Base-by-base conservation (phyloP, 2,797 vertebrate genomes). In the Melanotaenia pygmaea region DNA sequence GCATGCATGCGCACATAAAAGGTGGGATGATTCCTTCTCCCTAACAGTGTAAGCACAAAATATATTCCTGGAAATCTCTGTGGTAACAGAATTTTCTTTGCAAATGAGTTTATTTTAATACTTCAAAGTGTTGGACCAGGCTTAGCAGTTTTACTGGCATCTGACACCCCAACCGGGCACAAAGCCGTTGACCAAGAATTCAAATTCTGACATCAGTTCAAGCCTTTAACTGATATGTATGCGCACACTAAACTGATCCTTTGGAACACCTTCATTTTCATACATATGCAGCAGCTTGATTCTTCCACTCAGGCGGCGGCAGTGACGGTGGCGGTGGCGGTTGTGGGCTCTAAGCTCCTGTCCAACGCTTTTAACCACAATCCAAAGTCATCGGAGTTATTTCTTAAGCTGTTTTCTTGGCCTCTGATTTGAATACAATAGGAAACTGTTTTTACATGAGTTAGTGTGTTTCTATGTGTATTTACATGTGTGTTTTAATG, bases 221-320 rank as follows among this genome's bases (percentile, higher is more conserved):
- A 74, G 32, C 56, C 24, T 59, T 61, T 35, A 59, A 50, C 81
- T 68, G 64, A 84, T 63, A 83, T 86, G 81, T 69, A 89, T 86
- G 84, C 86, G 74, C 8, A 70, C 20, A 12, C 73, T 57, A 37
- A 77, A 20, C 18, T 66, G 62, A 68, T 76, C 72, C 70, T 34
- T 57, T 26, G 75, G 72, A 72, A 67, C 16, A 11, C 53, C 76
- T 78, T 76, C n/a, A 9, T 58, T 77, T 57, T 83, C 81, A 88
- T 86, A 67, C 86, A 88, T 88, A 88, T 90, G 85, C 83, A 89
- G 70, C 35, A 87, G 79, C 76, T 74, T 74, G 77, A 83, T 87
- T 82, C 85, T 86, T 90, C 82, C 81, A 83, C 59, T 53, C 66
- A 32, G 80, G 54, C 77, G 54, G 70, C 12, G 30, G 82, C 30